phyloP scores from a whole-genome alignment of 2,888 invertebrate species.

The Polyommatus icarus region DNA sequence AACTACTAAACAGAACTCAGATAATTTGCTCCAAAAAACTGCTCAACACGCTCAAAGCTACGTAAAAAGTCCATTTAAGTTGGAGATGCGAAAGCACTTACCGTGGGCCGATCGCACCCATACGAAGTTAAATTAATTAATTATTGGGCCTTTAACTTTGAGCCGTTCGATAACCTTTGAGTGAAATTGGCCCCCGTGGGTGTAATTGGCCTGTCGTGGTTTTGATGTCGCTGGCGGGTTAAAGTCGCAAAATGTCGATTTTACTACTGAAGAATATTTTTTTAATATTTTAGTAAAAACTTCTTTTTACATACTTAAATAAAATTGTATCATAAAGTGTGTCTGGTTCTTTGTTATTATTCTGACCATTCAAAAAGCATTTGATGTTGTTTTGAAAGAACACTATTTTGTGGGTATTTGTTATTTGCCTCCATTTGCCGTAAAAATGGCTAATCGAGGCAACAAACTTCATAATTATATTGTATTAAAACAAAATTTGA shows the following conservation, averaged over 20 bases:
- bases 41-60: not conserved
- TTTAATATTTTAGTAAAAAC: not conserved
- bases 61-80: not conserved
- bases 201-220: not conserved
- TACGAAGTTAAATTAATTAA: constrained; percentile 12
- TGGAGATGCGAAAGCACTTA: constrained; percentile 3
- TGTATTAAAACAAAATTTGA: no score
- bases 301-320: no score
- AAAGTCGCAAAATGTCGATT: not conserved
- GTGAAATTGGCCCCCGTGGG: not conserved
- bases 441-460: no score
- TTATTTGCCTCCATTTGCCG: no score
- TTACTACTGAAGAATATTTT: not conserved
- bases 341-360: no score
- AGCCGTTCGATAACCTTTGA: not conserved
- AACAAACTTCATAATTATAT: no score
- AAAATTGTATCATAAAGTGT: no score
- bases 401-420: no score
- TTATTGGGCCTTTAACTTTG: constrained; percentile 4
- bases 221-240: not conserved
- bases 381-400: no score
- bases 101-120: not conserved
- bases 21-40: not conserved
- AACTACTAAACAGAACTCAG: not conserved
- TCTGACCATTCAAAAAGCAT: no score